A percentile compares a stretch with the other conserved stretches of the same genome.
Conservation (phyloP, 2,797 vertebrate genomes). For the Hypotaenidia philippensis region DNA sequence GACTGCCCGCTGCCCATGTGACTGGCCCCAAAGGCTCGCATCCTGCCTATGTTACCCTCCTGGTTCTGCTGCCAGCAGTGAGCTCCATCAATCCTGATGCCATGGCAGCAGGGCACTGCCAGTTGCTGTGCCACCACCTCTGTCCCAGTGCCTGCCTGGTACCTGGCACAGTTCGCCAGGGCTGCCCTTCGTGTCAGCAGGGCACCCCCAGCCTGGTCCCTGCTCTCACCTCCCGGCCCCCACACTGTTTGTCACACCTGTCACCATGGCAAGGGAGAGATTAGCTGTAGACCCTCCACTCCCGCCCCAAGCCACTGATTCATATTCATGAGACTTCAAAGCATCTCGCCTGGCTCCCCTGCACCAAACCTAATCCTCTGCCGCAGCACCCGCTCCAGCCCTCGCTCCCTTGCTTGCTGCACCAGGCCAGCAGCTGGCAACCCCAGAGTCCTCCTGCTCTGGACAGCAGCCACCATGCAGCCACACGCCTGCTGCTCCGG, state of each 20-base stretch:
- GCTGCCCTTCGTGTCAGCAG: not conserved
- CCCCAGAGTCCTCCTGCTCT: not conserved
- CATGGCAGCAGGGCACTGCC: fast-evolving
- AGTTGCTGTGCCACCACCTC: fast-evolving
- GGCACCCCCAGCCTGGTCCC: not conserved
- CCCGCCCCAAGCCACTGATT: conserved; percentile 63
- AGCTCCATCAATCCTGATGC: not conserved
- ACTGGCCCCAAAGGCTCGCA: not conserved
- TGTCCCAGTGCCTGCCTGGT: not conserved
- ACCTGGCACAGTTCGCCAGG: not conserved
- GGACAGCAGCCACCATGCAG: not conserved
- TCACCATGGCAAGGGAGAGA: conserved; percentile 52
- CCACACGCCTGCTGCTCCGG: not conserved
- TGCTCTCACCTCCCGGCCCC: not conserved
- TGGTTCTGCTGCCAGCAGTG: fast-evolving
- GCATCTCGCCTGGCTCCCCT: conserved; percentile 40
- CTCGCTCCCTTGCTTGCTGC: not conserved
- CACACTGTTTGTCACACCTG: conserved; percentile 43
- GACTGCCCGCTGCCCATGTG: fast-evolving
- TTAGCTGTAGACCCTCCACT: conserved; percentile 18
- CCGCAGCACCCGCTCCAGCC: conserved; percentile 54
- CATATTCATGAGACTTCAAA: conserved; percentile 76
- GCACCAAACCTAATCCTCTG: conserved; percentile 69
- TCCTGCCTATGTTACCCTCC: not conserved
- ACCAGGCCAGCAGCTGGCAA: not conserved